Base-by-base conservation (phyloP, 2,888 invertebrate species). In the Erebia aethiops region DNA sequence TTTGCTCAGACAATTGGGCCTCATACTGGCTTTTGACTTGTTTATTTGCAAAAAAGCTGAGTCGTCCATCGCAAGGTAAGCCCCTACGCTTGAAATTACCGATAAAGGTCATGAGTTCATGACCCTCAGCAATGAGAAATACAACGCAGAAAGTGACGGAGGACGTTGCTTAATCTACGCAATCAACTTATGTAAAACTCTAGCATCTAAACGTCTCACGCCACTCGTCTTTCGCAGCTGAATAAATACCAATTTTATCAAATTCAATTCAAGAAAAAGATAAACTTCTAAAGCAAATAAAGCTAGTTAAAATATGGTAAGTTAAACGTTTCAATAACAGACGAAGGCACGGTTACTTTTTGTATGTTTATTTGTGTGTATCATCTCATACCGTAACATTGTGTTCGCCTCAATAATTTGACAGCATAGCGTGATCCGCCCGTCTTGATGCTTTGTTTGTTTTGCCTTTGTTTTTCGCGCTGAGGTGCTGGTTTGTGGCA, bases 371-470 rank as follows among this genome's bases (percentile, higher is more conserved):
- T 73, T 71, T 69, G 69, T 73, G 66, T 64, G 51, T 67, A 67
- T 67, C 67, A 67, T 67, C 67, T 18, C 57, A 58, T 49, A 58
- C 69, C 57, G 66, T 78, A 77, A 77, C 71, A 79, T 80, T 77
- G 70, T 77, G 76, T 77, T 76, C 76, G 79, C 79, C 76, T 79
- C 77, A 78, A 75, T 77, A 76, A 75, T 74, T 74, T 78, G 77
- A 80, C 78, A 77, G 75, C 57, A 66, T 75, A 74, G 76, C 77
- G 75, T 78, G 77, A 72, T 70, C 60, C 63, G 71, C 60, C 69
- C 66, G 74, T 68, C 71, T 77, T 77, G 75, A 75, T 72, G 75
- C 69, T 74, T 76, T 70, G 52, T 65, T 74, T 74, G 70, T 71
- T 76, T 75, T 69, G 69, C 69, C 61, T 57, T 21, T 66, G 62